Evolutionary conservation across 2,113 vertebrate species (phyloP).

Genomic region (Neolamprologus brichardi): DNA sequence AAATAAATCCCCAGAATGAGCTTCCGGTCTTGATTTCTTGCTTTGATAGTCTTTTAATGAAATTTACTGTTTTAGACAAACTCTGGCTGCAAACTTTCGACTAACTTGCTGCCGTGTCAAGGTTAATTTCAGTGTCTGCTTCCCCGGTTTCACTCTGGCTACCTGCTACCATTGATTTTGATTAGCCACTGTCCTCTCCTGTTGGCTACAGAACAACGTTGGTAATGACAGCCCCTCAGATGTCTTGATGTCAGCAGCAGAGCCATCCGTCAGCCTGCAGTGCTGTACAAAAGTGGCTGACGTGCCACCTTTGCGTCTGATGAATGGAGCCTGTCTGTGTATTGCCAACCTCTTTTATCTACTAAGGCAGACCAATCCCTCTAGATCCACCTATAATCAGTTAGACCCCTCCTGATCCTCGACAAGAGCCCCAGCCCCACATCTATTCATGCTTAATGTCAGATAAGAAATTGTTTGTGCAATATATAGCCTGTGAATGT

Average conservation of each 20-base stretch:
- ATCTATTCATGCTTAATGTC: slow-evolving; percentile 54
- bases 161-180: slow-evolving; percentile 44
- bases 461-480: slow-evolving; percentile 60
- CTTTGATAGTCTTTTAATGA: not conserved
- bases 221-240: slow-evolving; percentile 56
- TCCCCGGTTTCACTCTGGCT: not conserved
- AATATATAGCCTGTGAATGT: slow-evolving; percentile 34
- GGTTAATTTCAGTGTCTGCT: not conserved
- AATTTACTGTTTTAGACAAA: not conserved
- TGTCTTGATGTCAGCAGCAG: slow-evolving; percentile 56
- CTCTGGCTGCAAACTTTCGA: not conserved
- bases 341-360: slow-evolving; percentile 57
- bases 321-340: slow-evolving; percentile 53
- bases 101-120: slow-evolving; percentile 7
- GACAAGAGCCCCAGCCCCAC: slow-evolving; percentile 17
- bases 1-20: not conserved
- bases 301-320: slow-evolving; percentile 55
- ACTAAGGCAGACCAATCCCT: slow-evolving; percentile 52
- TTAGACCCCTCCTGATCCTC: slow-evolving; percentile 53
- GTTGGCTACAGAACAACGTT: slow-evolving; percentile 23
- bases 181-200: slow-evolving; percentile 23
- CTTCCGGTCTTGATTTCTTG: not conserved
- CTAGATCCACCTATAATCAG: slow-evolving; percentile 59
- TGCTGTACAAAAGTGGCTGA: slow-evolving; percentile 51
- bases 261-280: slow-evolving; percentile 62